phyloP scores from a whole-genome alignment of 1,140 invertebrate species.

The Aradophagus sp. region DNA sequence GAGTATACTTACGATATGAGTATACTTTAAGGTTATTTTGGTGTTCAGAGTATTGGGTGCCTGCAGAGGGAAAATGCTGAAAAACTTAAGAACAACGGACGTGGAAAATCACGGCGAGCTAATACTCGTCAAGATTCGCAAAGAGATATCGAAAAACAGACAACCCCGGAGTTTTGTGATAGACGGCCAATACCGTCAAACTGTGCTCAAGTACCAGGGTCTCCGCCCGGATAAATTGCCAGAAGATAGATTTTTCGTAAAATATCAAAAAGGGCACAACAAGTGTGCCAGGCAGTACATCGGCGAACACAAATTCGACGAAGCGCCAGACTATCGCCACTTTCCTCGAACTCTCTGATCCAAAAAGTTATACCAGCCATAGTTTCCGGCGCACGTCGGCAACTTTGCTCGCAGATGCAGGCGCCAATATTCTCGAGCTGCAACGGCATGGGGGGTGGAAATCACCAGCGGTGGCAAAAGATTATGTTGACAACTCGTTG shows the following conservation, averaged over 20 bases:
- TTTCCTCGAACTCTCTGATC: conserved; percentile 1
- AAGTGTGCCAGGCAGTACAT: conserved; percentile 5
- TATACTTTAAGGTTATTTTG: conserved; percentile 8
- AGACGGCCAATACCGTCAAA: conserved; percentile 3
- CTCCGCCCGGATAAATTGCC: conserved; percentile 9
- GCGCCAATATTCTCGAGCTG: conserved; percentile 6
- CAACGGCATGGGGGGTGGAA: conserved; percentile 18
- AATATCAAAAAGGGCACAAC: conserved; percentile 3
- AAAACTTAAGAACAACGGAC: conserved; percentile 5
- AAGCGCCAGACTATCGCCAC: conserved; percentile 6
- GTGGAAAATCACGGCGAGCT: conserved; percentile 18
- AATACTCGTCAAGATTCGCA: conserved; percentile 7
- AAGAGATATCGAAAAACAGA: conserved; percentile 31
- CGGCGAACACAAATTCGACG: conserved; percentile 14
- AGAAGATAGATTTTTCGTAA: conserved; percentile 10
- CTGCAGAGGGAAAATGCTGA: conserved; percentile 6
- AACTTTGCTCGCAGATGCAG: conserved; percentile 8
- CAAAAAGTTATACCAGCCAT: conserved; percentile 3
- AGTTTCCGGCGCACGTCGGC: conserved; percentile 9
- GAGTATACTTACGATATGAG: too few species aligned
- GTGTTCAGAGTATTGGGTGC: conserved; percentile 9
- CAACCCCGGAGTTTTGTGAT: conserved; percentile 11
- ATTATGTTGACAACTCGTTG: conserved; percentile 15
- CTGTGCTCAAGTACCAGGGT: conserved; percentile 12
- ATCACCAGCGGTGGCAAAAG: conserved; percentile 11